Evolutionary conservation across 2,113 vertebrate genomes (phyloP), one percentile per base, ranked within the genome.

Genomic region (Saiga tatarica): DNA sequence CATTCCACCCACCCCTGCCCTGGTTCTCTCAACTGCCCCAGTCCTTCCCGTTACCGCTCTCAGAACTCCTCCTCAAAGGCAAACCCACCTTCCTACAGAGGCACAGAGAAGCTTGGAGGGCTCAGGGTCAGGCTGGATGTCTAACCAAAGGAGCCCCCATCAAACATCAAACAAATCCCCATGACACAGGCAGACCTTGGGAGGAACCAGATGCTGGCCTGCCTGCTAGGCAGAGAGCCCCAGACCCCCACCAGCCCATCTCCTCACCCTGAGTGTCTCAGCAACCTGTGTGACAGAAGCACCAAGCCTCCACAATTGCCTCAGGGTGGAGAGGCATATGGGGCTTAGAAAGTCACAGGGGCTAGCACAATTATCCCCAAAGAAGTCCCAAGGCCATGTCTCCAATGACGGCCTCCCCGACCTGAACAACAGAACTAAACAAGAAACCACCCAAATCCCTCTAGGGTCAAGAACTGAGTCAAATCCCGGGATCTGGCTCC

Each of bases 91-190:
- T 15, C 26, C 2, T 45, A 53, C 71, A 87, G 96, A 86, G 8
- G 53, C 96, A 47, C 13, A 45, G 57, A 25, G 71, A 95, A 90
- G 95, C 96, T 92, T 81, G n/a, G 79, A 6, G 64, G 79, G 96
- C 97, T 97, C 98, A 21, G 87, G 90, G 89, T 97, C 59, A 97
- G 96, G 93, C 81, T 94, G 91, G 88, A 74, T 17, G 15, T 89
- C 94, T 97, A 96, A 98, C 97, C 98, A 97, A 92, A 98, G 94
- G 50, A 97, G 91, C 53, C 87, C 94, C 86, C 67, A 16, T 97
- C 97, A 98, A 94, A 98, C 94, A 97, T 84, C 97, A 98, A 97
- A 98, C 97, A 96, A 91, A 98, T 91, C 91, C 60, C 59, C 39
- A 14, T 15, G 53, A 67, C 25, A 8, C 36, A 30, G 7, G 19